These are phyloP conservation scores for Lepisosteus osseus DNA, from an alignment of 2,113 vertebrate genomes.

Conservation along the genomic window DNA sequence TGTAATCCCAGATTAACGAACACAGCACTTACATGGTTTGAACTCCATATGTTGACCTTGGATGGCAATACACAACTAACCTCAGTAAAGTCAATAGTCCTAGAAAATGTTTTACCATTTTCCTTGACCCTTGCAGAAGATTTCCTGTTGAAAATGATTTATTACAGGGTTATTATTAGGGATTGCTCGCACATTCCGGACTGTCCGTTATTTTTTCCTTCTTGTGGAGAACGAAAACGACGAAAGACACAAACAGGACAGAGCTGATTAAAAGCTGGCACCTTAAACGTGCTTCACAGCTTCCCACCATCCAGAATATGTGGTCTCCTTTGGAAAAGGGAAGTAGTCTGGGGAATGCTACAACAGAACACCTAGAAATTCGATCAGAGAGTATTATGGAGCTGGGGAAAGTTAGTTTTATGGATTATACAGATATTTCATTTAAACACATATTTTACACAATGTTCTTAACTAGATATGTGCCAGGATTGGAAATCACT, in stretches of 20 bases:
- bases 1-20: background rate
- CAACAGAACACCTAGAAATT: no score
- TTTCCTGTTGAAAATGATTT: conserved; percentile 7
- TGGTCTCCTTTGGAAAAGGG: no score
- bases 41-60: background rate
- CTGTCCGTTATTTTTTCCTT: conserved; percentile 2
- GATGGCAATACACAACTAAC: background rate
- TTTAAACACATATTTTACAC: no score
- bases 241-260: background rate
- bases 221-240: background rate
- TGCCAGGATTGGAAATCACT: no score
- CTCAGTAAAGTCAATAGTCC: background rate
- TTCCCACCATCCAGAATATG: no score
- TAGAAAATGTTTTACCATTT: conserved; percentile 4
- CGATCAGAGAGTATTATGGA: no score
- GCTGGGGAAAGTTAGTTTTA: no score
- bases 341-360: no score
- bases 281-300: no score
- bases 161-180: conserved; percentile 4
- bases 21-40: background rate
- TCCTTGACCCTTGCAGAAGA: conserved; percentile 1
- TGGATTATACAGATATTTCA: no score
- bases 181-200: background rate
- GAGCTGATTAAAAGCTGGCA: background rate
- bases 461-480: no score